phyloP scores from a whole-genome alignment of 1,140 invertebrate species.

The Lepidurus apus region DNA sequence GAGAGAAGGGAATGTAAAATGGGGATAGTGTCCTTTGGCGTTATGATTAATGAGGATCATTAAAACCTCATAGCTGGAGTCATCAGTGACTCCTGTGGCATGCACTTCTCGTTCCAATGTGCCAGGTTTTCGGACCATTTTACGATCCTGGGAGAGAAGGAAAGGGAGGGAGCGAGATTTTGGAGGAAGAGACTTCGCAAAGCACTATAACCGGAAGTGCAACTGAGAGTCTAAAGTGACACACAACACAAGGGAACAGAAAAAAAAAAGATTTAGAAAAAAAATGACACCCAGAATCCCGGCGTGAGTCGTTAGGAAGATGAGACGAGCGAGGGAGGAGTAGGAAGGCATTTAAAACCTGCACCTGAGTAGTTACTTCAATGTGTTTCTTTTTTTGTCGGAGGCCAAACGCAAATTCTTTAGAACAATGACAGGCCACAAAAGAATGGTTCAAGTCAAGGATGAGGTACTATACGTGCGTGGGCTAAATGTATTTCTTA shows the following conservation, averaged over 20 bases:
- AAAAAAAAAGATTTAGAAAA: constrained; percentile 20
- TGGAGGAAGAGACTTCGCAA: background rate
- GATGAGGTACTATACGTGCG: too few relatives aligned
- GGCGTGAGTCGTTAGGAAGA: constrained; percentile 20
- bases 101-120: background rate
- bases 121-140: background rate
- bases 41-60: constrained; percentile 35
- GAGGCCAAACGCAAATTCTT: background rate
- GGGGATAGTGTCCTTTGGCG: background rate
- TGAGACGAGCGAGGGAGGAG: constrained; percentile 12
- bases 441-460: background rate
- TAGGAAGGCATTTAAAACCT: background rate
- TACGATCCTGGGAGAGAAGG: background rate
- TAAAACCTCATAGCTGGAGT: constrained; percentile 34
- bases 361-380: background rate
- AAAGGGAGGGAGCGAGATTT: constrained; percentile 9
- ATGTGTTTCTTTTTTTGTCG: background rate
- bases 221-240: constrained; percentile 28
- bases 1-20: background rate
- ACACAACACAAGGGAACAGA: constrained; percentile 25
- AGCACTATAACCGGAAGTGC: background rate
- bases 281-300: constrained; percentile 12
- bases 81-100: constrained; percentile 24
- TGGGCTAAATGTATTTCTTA: too few relatives aligned
- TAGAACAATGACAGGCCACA: background rate